Evolutionary conservation across 2,113 vertebrate genomes (phyloP), one percentile per base, ranked within the genome.

Genomic region (Neodon shergylaensis): DNA sequence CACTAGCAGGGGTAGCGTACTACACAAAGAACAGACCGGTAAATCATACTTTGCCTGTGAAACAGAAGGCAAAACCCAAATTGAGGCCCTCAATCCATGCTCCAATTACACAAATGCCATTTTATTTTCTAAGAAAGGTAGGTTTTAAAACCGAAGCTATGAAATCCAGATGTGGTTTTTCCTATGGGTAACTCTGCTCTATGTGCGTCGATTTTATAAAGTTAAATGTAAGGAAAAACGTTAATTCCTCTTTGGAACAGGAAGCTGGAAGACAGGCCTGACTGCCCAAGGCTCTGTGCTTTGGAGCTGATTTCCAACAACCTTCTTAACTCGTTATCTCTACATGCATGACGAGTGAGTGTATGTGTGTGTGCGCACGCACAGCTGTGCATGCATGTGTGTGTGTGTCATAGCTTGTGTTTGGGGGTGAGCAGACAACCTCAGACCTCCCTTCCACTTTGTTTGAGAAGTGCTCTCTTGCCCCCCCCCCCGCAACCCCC

Each of bases 101-200:
- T 82, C 36, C 42, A 39, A 13, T 72, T 82, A 73, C 16, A 47
- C 28, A 73, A 31, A 39, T 28, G 28, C 11, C 28, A 39, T 73
- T 93, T 89, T 66, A 54, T 93, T 90, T 90, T 78, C 47, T 86
- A 36, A 73, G 93, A 88, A 94, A 84, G 44, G 19, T 54, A 36
- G 11, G 1, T 26, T 83, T 66, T 22, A 44, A 54, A 54, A 83
- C 36, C 9, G 7, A 63, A 72, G 39, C 36, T n/a, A 92, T 86
- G 49, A 63, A 47, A 78, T 63, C 72, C 88, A 92, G 94, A 89
- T 92, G 85, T 78, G 42, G 31, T 16, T 12, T 70, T 70, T 91
- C 63, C 47, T 92, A 58, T 21, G 17, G 63, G 17, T 85, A 88
- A 85, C 33, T 78, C n/a, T 10, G 65, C 28, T 74, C 73, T 22